Evolutionary conservation across 2,113 vertebrate species (phyloP).

Genomic region (Cryptotis parvus): DNA sequence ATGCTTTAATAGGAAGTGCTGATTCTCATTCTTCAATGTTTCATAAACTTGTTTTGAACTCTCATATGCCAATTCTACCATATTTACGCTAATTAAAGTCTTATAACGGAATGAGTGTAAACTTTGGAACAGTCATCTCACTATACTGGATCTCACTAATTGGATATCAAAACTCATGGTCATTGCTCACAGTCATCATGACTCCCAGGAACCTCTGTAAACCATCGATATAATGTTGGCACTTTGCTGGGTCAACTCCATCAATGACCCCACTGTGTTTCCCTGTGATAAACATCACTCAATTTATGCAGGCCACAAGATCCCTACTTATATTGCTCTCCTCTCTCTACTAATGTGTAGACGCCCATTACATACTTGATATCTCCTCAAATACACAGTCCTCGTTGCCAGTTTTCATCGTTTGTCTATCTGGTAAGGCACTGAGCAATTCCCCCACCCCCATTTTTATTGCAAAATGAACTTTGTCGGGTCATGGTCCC

Average conservation of each 20-base stretch:
- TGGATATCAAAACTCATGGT: neutral
- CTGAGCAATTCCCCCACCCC: no score
- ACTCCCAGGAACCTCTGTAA: neutral
- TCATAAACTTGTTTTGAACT: neutral
- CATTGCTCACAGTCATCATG: neutral
- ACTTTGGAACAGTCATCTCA: neutral
- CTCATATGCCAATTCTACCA: neutral
- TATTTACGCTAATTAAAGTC: neutral
- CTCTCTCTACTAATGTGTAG: no score
- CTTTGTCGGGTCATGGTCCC: neutral
- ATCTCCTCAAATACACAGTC: no score
- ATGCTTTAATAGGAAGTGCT: neutral
- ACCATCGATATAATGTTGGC: neutral
- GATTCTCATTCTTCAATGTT: neutral
- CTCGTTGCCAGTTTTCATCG: neutral
- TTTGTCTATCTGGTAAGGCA: neutral
- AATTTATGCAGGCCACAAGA: rapidly evolving
- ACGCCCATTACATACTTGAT: no score
- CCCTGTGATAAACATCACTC: neutral
- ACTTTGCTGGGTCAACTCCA: neutral
- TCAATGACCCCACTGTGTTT: neutral
- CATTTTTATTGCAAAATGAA: no score
- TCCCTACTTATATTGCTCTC: no score
- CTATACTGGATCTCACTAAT: neutral
- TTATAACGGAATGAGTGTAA: no score